Conservation (phyloP, 53 echinoderm and acorn worm species). For the Apostichopus leukothele region DNA sequence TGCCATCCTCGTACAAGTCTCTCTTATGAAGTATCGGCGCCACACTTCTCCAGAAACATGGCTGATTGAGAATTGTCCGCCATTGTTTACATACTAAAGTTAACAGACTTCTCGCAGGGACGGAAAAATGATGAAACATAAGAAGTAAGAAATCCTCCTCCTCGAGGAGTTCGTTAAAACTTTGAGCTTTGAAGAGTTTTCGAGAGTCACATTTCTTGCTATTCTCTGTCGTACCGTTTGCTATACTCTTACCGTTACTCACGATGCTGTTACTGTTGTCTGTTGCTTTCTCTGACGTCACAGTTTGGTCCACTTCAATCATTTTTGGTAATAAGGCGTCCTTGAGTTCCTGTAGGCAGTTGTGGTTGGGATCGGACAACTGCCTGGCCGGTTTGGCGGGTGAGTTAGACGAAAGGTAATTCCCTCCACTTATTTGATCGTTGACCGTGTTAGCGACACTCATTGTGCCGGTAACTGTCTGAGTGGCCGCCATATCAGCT, state of each 20-base stretch:
- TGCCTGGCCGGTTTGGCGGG: constrained; percentile 69
- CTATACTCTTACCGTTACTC: constrained; percentile 26
- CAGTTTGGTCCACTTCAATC: constrained; percentile 39
- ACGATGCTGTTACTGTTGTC: constrained; percentile 1
- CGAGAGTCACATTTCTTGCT: constrained; percentile 7
- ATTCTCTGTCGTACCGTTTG: constrained; percentile 21
- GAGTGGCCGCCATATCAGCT: constrained; percentile 32
- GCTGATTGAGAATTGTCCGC: constrained; percentile 82
- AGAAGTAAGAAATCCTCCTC: constrained; percentile 75
- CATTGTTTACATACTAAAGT: constrained; percentile 93
- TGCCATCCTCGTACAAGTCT: constrained; percentile 88
- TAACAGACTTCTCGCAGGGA: constrained; percentile 87
- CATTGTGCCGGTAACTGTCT: constrained; percentile 25
- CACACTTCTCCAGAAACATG: constrained; percentile 81
- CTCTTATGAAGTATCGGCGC: constrained; percentile 91
- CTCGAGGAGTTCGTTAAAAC: constrained; percentile 65
- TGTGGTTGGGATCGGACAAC: constrained; percentile 44
- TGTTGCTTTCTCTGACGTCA: constrained; percentile 25
- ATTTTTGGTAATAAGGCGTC: constrained; percentile 48
- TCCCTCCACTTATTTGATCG: constrained; percentile 26
- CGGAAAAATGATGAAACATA: constrained; percentile 80
- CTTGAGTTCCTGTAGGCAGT: constrained; percentile 49
- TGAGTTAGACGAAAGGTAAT: constrained; percentile 27
- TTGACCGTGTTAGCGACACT: constrained; percentile 34
- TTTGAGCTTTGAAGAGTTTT: constrained; percentile 30